Evolutionary conservation across 2,888 invertebrate species (phyloP).

Genomic region (Drosophila nigritarsus): DNA sequence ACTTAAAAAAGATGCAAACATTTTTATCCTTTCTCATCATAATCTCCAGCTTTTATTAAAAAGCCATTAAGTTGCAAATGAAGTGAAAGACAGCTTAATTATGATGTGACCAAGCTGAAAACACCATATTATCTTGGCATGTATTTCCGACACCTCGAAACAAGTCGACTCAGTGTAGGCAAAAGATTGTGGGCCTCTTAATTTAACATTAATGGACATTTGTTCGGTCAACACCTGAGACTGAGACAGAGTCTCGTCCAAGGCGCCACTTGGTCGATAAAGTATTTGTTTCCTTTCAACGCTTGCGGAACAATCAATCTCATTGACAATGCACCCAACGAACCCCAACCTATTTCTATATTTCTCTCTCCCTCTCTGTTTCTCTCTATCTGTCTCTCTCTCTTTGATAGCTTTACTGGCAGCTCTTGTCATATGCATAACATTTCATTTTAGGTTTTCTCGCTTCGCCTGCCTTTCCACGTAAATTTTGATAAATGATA

Average conservation of each 20-base stretch:
- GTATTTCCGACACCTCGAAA: slow-evolving; percentile 20
- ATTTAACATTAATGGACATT: slow-evolving; percentile 57
- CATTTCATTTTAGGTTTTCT: slow-evolving; percentile 53
- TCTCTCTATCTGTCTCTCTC: slow-evolving; percentile 12
- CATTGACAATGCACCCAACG: slow-evolving; percentile 60
- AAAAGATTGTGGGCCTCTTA: slow-evolving; percentile 8
- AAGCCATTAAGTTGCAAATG: slow-evolving; percentile 34
- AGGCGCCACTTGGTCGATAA: slow-evolving; percentile 45
- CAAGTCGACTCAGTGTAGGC: neutral
- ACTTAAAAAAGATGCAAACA: neutral
- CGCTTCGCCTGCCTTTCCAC: slow-evolving; percentile 36
- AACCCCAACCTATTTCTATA: slow-evolving; percentile 6
- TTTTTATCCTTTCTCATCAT: neutral
- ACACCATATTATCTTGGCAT: slow-evolving; percentile 22
- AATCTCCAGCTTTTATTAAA: slow-evolving; percentile 20
- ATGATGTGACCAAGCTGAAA: slow-evolving; percentile 16
- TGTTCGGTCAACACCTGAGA: slow-evolving; percentile 56
- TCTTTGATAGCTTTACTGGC: slow-evolving; percentile 62
- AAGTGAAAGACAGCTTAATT: slow-evolving; percentile 24
- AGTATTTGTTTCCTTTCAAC: slow-evolving; percentile 28
- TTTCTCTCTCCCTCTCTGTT: slow-evolving; percentile 12
- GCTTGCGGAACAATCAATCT: slow-evolving; percentile 68
- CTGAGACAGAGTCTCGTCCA: slow-evolving; percentile 16
- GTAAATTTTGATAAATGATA: slow-evolving; percentile 74
- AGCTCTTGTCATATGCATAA: slow-evolving; percentile 58